phyloP scores from a whole-genome alignment of 64 coral and sea anemone genomes.

The Trachythela sp. region DNA sequence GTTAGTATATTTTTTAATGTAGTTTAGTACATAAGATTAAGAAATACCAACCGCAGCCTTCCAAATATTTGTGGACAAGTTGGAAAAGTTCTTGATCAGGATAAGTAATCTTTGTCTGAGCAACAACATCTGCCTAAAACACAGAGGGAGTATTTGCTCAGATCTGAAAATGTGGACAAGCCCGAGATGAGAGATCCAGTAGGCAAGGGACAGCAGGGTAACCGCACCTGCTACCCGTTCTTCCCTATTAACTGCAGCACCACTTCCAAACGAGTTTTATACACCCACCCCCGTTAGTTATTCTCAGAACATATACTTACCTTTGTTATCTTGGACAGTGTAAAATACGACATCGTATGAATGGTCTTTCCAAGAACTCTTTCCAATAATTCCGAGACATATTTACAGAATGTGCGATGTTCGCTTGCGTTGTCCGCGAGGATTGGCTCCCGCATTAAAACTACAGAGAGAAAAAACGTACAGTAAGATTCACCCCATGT shows the following conservation, averaged over 20 bases:
- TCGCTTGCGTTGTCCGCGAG: background rate
- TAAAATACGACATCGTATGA: background rate
- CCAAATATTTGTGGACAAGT: slow-evolving; percentile 45
- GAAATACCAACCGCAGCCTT: background rate
- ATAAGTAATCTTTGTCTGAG: slow-evolving; percentile 82
- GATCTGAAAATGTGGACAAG: too few species aligned
- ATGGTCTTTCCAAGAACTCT: slow-evolving; percentile 17
- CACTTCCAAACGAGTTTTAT: too few species aligned
- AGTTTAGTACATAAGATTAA: too few species aligned
- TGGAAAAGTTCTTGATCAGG: slow-evolving; percentile 79
- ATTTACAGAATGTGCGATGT: background rate
- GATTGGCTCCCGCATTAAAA: slow-evolving; percentile 8
- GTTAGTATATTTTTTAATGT: too few species aligned
- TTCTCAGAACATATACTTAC: background rate
- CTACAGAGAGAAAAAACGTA: background rate
- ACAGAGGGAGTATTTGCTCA: background rate
- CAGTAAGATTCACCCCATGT: background rate
- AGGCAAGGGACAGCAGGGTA: too few species aligned
- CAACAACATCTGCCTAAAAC: slow-evolving; percentile 77
- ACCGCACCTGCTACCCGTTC: too few species aligned
- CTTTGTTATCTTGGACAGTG: background rate
- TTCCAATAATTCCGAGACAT: slow-evolving; percentile 21
- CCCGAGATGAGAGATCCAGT: too few species aligned
- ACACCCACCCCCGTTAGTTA: too few species aligned
- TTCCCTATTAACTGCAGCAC: background rate